Conservation (phyloP, 2,888 invertebrate genomes). For the Drosophila kuntzei region DNA sequence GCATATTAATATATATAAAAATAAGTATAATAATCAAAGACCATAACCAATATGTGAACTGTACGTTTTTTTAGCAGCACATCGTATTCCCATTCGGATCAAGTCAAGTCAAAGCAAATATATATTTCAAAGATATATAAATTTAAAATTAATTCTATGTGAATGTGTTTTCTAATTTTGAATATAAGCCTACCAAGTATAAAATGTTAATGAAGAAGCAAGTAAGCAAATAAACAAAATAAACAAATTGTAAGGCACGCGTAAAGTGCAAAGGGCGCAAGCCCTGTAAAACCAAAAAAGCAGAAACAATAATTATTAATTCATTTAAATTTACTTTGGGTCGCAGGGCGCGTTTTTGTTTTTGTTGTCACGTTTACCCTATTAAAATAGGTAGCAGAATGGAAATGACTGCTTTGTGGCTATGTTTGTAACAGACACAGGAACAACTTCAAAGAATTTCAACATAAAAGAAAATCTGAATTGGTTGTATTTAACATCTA, state of each 20-base stretch:
- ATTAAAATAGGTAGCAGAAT: not conserved
- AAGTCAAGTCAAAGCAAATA: slow-evolving; percentile 48
- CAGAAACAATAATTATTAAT: slow-evolving; percentile 14
- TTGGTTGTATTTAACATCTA: not conserved
- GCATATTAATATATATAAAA: slow-evolving; percentile 20
- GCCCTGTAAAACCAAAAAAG: slow-evolving; percentile 57
- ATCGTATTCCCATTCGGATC: slow-evolving; percentile 10
- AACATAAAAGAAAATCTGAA: not conserved
- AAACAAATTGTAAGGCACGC: slow-evolving; percentile 54
- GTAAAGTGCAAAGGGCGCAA: slow-evolving; percentile 58
- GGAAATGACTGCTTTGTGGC: not conserved
- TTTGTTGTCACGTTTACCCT: not conserved
- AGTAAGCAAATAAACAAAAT: slow-evolving; percentile 40
- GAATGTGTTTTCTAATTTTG: slow-evolving; percentile 38
- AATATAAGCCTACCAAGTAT: slow-evolving; percentile 20
- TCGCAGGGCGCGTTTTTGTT: not conserved
- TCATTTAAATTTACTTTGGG: slow-evolving; percentile 5
- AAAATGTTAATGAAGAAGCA: slow-evolving; percentile 50
- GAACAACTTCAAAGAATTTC: not conserved
- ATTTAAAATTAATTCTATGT: slow-evolving; percentile 36
- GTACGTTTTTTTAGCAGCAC: slow-evolving; percentile 31
- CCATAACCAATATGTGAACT: slow-evolving; percentile 52
- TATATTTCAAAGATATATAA: slow-evolving; percentile 9
- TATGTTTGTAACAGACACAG: not conserved
- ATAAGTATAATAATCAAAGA: slow-evolving; percentile 23